Evolutionary conservation across 2,797 vertebrate species (phyloP).

Genomic region (Acanthurus leucopareius): DNA sequence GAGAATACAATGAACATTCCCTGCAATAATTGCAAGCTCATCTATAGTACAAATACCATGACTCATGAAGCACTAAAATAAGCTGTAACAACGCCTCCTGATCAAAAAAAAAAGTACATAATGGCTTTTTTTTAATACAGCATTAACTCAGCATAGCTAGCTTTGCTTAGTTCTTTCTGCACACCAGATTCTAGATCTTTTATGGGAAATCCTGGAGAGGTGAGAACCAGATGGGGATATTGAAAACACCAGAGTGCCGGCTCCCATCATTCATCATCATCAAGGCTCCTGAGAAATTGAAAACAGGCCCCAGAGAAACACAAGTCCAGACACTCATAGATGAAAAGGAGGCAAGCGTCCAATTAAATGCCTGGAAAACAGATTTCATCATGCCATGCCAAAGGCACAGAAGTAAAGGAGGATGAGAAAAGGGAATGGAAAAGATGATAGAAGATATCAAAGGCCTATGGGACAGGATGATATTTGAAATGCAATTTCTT

Average conservation of each 20-base stretch:
- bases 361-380: constrained; percentile 86
- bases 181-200: constrained; percentile 68
- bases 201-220: constrained; percentile 84
- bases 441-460: constrained; percentile 76
- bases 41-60: constrained; percentile 21
- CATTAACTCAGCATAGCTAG: constrained; percentile 31
- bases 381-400: constrained; percentile 74
- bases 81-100: constrained; percentile 24
- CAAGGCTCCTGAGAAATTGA: constrained; percentile 83
- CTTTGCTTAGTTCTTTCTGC: constrained; percentile 49
- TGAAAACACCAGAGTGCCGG: constrained; percentile 78
- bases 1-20: constrained; percentile 3
- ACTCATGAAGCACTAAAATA: constrained; percentile 36
- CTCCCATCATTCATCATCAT: constrained; percentile 86
- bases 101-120: constrained; percentile 32
- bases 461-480: constrained; percentile 49
- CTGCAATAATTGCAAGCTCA: constrained; percentile 9
- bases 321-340: constrained; percentile 81
- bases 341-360: constrained; percentile 82
- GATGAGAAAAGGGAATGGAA: constrained; percentile 71
- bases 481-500: constrained; percentile 45
- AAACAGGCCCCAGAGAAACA: constrained; percentile 83
- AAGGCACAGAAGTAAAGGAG: constrained; percentile 67
- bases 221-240: constrained; percentile 86
- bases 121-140: constrained; percentile 8